Evolutionary conservation across 2,797 vertebrate genomes (phyloP).

Genomic region (Xerus rutilus): DNA sequence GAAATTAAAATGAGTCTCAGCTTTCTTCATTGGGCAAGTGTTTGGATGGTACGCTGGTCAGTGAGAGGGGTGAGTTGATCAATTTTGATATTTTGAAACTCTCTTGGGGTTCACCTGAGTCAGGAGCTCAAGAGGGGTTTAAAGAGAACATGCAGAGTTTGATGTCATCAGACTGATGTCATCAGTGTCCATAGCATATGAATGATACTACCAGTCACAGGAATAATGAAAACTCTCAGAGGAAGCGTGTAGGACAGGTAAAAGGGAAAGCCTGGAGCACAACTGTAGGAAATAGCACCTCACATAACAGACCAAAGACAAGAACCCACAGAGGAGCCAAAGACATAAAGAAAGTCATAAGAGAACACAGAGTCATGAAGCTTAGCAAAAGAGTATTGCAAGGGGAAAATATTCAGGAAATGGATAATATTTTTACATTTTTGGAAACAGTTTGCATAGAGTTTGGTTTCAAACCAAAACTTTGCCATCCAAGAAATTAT

Average conservation of each 20-base stretch:
- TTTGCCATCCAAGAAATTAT: neutral
- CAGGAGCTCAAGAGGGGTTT: neutral
- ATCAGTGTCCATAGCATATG: neutral
- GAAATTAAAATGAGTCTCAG: neutral
- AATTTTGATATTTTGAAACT: neutral
- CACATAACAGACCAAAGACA: neutral
- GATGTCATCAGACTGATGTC: neutral
- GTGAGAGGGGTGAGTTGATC: neutral
- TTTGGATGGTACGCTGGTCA: neutral
- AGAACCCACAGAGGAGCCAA: neutral
- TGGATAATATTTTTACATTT: conserved; percentile 35
- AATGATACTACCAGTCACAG: neutral
- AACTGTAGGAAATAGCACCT: neutral
- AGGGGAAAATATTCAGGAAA: conserved; percentile 18
- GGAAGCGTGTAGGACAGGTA: neutral
- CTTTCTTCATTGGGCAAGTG: neutral
- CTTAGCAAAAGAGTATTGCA: conserved; percentile 50
- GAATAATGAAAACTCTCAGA: neutral
- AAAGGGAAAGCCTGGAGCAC: neutral
- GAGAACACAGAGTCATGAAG: neutral
- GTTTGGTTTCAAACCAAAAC: conserved; percentile 53
- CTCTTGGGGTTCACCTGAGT: neutral
- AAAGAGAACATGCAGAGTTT: neutral
- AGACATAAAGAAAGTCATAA: neutral
- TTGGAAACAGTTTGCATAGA: neutral